A percentile compares a stretch with the other conserved stretches of the same genome.
These are phyloP conservation scores for Allacma fusca DNA, from an alignment of 2,888 invertebrate genomes.

Conservation along the genomic window DNA sequence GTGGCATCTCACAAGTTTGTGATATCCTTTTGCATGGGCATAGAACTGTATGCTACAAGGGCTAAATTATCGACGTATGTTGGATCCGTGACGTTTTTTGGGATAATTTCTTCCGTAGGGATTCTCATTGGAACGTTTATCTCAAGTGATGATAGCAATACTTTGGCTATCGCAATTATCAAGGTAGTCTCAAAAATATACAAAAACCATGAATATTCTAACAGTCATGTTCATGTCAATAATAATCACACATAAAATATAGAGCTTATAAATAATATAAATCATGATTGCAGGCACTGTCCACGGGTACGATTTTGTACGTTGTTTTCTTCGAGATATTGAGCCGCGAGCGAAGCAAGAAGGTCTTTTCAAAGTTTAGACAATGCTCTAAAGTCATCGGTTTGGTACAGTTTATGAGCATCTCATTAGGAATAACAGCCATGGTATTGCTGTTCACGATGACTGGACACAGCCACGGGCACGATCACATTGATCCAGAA, in stretches of 20 bases:
- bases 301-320: constrained; percentile 91
- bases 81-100: constrained; percentile 64
- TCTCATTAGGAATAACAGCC: constrained; percentile 43
- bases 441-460: constrained; percentile 34
- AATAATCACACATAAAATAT: too few species aligned
- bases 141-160: constrained; percentile 53
- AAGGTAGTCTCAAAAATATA: constrained; percentile 48
- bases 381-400: constrained; percentile 44
- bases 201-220: too few species aligned
- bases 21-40: constrained; percentile 64
- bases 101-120: constrained; percentile 67
- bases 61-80: constrained; percentile 62
- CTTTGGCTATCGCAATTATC: constrained; percentile 51
- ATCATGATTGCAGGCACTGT: constrained; percentile 75
- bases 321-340: constrained; percentile 97
- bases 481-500: constrained; percentile 5
- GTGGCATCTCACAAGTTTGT: constrained; percentile 64
- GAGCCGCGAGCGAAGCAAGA: constrained; percentile 70
- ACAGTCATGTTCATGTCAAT: too few species aligned
- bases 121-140: constrained; percentile 65
- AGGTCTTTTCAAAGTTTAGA: constrained; percentile 38
- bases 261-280: not conserved
- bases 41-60: constrained; percentile 62
- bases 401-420: constrained; percentile 55
- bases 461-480: constrained; percentile 31